Evolutionary conservation across 2,888 invertebrate species (phyloP), one percentile per base, ranked within the genome.

Genomic region (Augochlorella aurata): DNA sequence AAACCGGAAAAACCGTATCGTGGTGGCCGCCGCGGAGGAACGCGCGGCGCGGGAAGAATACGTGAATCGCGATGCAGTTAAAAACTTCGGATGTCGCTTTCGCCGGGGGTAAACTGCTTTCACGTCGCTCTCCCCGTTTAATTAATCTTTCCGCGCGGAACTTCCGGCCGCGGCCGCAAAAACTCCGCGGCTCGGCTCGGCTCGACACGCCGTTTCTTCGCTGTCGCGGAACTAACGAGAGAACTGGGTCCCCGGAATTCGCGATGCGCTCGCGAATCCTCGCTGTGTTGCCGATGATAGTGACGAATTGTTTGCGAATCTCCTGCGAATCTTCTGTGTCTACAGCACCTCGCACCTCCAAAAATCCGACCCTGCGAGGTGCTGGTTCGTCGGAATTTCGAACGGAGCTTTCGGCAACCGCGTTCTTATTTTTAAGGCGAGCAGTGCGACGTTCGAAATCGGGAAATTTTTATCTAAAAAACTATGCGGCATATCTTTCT

Each of bases 61-160:
- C 49, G 49, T 44, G 49, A 50, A 67, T 74, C 74, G 66, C 49
- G 24, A 45, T n/a, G 74, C 58, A 61, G 74, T 61, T 61, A 67
- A 74, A 66, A 74, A 74, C 61, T 78, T 74, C 74, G 63, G 67
- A 68, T 74, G 74, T 68, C 74, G 50, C 74, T 49, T 58, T 74
- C 61, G 50, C 58, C 44, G 65, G 38, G 5, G 45, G 49, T 49
- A 61, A 77, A 77, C 67, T 74, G 74, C 67, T 74, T 74, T 50
- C 58, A 24, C 67, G 49, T 68, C 18, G 67, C 49, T 52, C 49
- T 50, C 21, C 21, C 21, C 77, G 58, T 78, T 78, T 78, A 74
- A 78, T 78, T 74, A 78, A 68, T 78, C 77, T 74, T 68, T 61
- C 61, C 67, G 16, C 66, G 58, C 24, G 66, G 21, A 77, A 74